These are phyloP conservation scores for Dexiosoma caninum DNA, from an alignment of 2,888 invertebrate genomes.

Conservation along the genomic window DNA sequence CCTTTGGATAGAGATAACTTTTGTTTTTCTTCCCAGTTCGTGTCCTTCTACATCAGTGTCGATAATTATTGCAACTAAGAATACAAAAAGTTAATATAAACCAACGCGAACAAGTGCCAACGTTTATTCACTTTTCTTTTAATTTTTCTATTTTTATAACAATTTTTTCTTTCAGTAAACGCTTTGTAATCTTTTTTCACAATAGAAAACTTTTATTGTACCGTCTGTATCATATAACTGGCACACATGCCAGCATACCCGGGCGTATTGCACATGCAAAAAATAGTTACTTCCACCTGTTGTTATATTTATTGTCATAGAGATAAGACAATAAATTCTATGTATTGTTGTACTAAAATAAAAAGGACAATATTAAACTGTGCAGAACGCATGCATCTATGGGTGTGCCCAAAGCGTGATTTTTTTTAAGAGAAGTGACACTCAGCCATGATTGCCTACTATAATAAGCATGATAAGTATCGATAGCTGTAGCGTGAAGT, in stretches of 20 bases:
- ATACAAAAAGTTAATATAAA: slow-evolving; percentile 16
- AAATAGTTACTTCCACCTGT: neutral
- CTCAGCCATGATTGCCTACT: too few species aligned
- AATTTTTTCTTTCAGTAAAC: neutral
- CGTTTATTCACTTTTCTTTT: slow-evolving; percentile 14
- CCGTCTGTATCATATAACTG: too few species aligned
- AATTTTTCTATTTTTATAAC: neutral
- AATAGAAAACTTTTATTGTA: too few species aligned
- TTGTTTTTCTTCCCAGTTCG: neutral
- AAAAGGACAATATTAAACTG: neutral
- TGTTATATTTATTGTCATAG: neutral
- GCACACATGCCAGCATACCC: too few species aligned
- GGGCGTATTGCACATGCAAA: too few species aligned
- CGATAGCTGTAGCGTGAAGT: too few species aligned
- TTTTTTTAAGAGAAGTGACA: too few species aligned
- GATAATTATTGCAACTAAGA: neutral
- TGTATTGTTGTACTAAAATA: neutral
- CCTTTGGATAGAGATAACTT: slow-evolving; percentile 5
- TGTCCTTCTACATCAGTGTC: neutral
- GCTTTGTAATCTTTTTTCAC: neutral
- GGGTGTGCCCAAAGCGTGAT: too few species aligned
- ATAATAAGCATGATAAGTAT: too few species aligned
- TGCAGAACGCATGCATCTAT: too few species aligned
- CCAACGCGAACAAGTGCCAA: slow-evolving; percentile 8
- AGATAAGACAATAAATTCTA: neutral